These are phyloP conservation scores for Perizoma flavofasciatum DNA, from an alignment of 2,888 invertebrate species.

Conservation along the genomic window DNA sequence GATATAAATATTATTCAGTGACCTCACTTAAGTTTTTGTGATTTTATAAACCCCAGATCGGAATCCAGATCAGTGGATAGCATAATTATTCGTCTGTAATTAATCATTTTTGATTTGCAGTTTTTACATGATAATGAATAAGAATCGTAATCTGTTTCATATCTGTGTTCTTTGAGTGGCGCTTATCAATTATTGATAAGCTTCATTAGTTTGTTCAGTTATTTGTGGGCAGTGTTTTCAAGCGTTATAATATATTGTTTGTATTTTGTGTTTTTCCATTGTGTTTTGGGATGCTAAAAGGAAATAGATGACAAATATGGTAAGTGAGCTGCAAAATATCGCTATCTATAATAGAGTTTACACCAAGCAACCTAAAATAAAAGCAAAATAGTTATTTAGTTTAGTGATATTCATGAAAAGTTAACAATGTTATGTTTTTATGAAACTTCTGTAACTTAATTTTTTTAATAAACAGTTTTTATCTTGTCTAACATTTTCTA, in stretches of 20 bases:
- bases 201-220: slow-evolving; percentile 41
- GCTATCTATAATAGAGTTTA: no score
- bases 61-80: slow-evolving; percentile 6
- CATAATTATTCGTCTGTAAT: slow-evolving; percentile 39
- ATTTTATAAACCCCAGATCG: background rate
- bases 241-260: slow-evolving; percentile 30
- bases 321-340: slow-evolving; percentile 32
- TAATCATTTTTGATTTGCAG: slow-evolving; percentile 47
- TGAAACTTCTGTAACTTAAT: no score
- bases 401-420: no score
- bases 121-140: slow-evolving; percentile 53
- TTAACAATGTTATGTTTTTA: no score
- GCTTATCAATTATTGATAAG: slow-evolving; percentile 63
- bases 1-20: no score
- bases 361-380: no score
- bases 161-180: slow-evolving; percentile 58
- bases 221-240: slow-evolving; percentile 39
- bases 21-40: no score
- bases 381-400: no score
- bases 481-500: no score
- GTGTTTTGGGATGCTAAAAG: slow-evolving; percentile 38
- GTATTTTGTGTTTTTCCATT: slow-evolving; percentile 37
- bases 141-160: slow-evolving; percentile 58
- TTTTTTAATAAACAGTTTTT: no score
- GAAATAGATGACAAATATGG: slow-evolving; percentile 45